A percentile compares a stretch with the other conserved stretches of the same genome.
phyloP scores from a whole-genome alignment of 2,113 vertebrate species.

The Chamaea fasciata region DNA sequence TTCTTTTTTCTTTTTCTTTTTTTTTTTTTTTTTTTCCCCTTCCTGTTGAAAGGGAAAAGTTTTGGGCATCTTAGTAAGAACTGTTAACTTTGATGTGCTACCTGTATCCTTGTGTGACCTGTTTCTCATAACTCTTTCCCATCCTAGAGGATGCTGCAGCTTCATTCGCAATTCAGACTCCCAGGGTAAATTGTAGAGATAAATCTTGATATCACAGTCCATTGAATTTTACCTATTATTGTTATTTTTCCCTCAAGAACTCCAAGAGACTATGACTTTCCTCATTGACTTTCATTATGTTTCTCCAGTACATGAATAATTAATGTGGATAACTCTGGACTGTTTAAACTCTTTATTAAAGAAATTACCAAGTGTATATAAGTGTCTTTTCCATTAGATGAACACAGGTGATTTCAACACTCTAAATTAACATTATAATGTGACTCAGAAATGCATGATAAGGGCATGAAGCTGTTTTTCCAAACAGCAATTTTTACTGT shows the following conservation, averaged over 20 bases:
- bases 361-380: background rate
- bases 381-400: background rate
- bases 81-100: background rate
- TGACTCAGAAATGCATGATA: background rate
- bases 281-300: slow-evolving; percentile 1
- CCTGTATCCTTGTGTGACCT: background rate
- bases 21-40: too few species aligned
- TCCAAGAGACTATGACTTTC: background rate
- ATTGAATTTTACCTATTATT: slow-evolving; percentile 20
- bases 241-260: slow-evolving; percentile 13
- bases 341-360: slow-evolving; percentile 22
- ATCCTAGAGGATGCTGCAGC: background rate
- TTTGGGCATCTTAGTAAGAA: background rate
- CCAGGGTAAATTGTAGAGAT: background rate
- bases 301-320: slow-evolving; percentile 2
- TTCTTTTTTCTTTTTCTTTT: background rate
- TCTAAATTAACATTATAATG: background rate
- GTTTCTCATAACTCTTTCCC: background rate
- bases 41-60: background rate
- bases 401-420: background rate
- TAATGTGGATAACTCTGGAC: background rate
- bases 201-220: slow-evolving; percentile 11
- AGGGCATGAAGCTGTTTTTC: background rate
- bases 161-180: background rate
- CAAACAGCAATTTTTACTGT: background rate